These are phyloP conservation scores for Archegozetes longisetosus DNA, from an alignment of 1,140 invertebrate species.

Conservation along the genomic window DNA sequence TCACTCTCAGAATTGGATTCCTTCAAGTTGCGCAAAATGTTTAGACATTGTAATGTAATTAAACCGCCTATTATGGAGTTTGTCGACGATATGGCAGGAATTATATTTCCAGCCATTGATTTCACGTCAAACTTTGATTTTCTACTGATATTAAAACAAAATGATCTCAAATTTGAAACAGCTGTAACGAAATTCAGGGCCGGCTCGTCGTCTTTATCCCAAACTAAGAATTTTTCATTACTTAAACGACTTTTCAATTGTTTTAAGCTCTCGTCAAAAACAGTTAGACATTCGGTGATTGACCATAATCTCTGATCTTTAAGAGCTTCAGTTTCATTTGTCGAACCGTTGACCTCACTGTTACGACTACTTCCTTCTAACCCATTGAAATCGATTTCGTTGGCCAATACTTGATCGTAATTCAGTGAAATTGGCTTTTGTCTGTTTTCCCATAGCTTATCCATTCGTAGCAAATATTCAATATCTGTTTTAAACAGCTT, in stretches of 20 bases:
- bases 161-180: conserved; percentile 77
- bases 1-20: conserved; percentile 49
- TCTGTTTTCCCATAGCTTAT: conserved; percentile 78
- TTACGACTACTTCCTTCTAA: neutral
- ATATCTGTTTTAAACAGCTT: conserved; percentile 89
- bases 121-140: conserved; percentile 89
- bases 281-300: conserved; percentile 49
- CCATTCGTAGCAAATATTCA: conserved; percentile 82
- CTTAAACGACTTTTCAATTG: conserved; percentile 40
- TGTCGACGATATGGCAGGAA: conserved; percentile 95
- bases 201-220: conserved; percentile 92
- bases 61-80: conserved; percentile 93
- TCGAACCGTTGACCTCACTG: neutral
- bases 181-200: conserved; percentile 93
- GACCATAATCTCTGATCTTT: conserved; percentile 68
- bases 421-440: conserved; percentile 61
- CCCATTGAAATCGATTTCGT: neutral
- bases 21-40: conserved; percentile 51
- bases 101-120: conserved; percentile 95
- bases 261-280: conserved; percentile 56
- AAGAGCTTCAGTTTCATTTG: conserved; percentile 24
- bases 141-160: conserved; percentile 74
- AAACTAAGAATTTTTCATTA: conserved; percentile 55
- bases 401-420: conserved; percentile 37
- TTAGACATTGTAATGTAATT: conserved; percentile 72